phyloP scores from a whole-genome alignment of 2,797 vertebrate genomes.

The Catharus ustulatus region DNA sequence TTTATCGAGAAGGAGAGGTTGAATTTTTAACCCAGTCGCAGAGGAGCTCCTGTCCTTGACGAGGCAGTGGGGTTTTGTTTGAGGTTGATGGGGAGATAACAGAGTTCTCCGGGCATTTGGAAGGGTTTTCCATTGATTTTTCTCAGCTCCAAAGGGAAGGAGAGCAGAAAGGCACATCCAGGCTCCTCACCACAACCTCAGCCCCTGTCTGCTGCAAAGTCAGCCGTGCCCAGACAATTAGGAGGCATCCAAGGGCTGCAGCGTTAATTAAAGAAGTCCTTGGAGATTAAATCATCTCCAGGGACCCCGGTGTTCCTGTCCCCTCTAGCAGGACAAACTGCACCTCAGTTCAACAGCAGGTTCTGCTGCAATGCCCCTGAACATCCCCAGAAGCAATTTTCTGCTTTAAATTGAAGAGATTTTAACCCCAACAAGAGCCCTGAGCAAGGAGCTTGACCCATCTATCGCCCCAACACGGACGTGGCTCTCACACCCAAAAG shows the following conservation, averaged over 20 bases:
- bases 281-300: neutral
- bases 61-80: neutral
- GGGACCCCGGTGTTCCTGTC: neutral
- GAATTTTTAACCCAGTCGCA: neutral
- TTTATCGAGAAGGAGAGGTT: rapidly evolving
- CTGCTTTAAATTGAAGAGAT: neutral
- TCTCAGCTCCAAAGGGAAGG: neutral
- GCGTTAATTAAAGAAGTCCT: neutral
- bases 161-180: neutral
- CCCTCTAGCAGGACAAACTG: neutral
- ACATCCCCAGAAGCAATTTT: neutral
- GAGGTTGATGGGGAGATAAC: neutral
- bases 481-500: rapidly evolving
- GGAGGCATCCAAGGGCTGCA: neutral
- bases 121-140: conserved; percentile 49
- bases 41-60: neutral
- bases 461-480: rapidly evolving
- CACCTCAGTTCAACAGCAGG: rapidly evolving
- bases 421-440: neutral
- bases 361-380: neutral
- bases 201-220: neutral
- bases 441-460: rapidly evolving
- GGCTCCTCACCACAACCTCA: neutral
- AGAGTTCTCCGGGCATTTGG: neutral
- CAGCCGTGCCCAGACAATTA: neutral